phyloP scores from a whole-genome alignment of 2,113 vertebrate species.

The Cariama cristata region DNA sequence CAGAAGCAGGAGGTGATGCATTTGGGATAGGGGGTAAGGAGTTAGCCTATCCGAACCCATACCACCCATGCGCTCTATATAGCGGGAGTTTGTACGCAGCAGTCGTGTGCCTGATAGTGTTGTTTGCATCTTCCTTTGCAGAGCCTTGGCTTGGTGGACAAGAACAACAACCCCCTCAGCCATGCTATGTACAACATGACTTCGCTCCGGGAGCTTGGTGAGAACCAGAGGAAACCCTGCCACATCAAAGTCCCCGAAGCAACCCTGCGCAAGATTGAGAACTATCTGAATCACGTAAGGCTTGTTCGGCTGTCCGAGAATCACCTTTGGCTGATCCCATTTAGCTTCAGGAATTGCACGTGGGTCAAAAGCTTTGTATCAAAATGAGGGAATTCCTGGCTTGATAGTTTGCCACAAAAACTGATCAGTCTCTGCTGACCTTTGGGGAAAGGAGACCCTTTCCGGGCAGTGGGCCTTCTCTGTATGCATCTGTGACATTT shows the following conservation, averaged over 20 bases:
- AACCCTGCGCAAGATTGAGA: conserved; percentile 82
- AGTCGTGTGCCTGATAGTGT: not conserved
- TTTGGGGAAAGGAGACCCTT: not conserved
- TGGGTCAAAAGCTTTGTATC: not conserved
- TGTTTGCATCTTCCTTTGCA: conserved; percentile 44
- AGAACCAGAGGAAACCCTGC: conserved; percentile 84
- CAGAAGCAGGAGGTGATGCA: not conserved
- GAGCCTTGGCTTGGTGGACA: conserved; percentile 90
- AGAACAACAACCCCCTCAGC: conserved; percentile 89
- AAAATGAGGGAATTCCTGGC: not conserved
- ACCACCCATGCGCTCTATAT: fast-evolving
- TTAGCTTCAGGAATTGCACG: not conserved
- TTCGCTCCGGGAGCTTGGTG: conserved; percentile 81
- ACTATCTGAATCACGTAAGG: conserved; percentile 86
- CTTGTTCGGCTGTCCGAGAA: not conserved
- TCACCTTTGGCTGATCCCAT: not conserved
- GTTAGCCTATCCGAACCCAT: fast-evolving
- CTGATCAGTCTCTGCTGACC: not conserved
- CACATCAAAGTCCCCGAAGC: conserved; percentile 83
- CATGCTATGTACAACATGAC: conserved; percentile 91
- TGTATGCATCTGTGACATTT: not conserved
- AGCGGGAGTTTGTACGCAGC: fast-evolving
- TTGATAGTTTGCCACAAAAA: not conserved
- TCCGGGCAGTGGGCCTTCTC: not conserved
- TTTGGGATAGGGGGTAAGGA: not conserved